These are phyloP conservation scores for Campodea augens DNA, from an alignment of 1,140 invertebrate species.

Conservation along the genomic window DNA sequence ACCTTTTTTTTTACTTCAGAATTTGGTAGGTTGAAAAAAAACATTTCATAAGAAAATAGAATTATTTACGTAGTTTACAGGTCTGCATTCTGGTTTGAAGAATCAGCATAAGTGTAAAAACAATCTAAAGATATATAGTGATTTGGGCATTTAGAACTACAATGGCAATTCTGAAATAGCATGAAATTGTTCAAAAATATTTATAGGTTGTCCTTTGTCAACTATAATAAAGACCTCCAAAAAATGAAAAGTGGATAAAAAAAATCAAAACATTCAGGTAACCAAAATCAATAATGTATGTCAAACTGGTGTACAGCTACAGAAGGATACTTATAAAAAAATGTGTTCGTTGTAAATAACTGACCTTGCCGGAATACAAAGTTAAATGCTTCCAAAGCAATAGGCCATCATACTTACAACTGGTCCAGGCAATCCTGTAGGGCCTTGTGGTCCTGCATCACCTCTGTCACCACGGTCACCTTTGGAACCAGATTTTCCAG, in stretches of 20 bases:
- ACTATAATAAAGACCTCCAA: too few species aligned
- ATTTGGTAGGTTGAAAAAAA: slow-evolving; percentile 6
- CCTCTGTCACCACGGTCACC: slow-evolving; percentile 29
- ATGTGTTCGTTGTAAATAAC: slow-evolving; percentile 5
- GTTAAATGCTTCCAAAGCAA: slow-evolving; percentile 8
- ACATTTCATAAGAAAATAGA: slow-evolving; percentile 3
- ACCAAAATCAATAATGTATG: too few species aligned
- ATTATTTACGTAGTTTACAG: neutral
- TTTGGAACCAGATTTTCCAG: slow-evolving; percentile 21
- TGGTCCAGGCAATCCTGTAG: slow-evolving; percentile 20
- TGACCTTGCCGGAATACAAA: slow-evolving; percentile 13
- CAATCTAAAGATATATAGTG: neutral
- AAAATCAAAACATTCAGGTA: too few species aligned
- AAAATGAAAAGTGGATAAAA: too few species aligned
- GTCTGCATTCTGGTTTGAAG: neutral
- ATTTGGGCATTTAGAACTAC: too few species aligned
- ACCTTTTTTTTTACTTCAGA: slow-evolving; percentile 3
- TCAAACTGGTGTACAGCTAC: neutral
- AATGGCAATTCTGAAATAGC: too few species aligned
- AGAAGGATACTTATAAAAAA: neutral
- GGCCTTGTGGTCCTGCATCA: slow-evolving; percentile 23
- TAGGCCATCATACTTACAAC: slow-evolving; percentile 17
- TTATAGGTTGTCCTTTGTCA: too few species aligned
- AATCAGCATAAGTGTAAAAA: neutral
- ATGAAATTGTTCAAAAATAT: too few species aligned